Percentiles rank a stretch among this genome's conserved stretches.
Conservation (phyloP, 2,113 vertebrate species). For the Fregata magnificens region DNA sequence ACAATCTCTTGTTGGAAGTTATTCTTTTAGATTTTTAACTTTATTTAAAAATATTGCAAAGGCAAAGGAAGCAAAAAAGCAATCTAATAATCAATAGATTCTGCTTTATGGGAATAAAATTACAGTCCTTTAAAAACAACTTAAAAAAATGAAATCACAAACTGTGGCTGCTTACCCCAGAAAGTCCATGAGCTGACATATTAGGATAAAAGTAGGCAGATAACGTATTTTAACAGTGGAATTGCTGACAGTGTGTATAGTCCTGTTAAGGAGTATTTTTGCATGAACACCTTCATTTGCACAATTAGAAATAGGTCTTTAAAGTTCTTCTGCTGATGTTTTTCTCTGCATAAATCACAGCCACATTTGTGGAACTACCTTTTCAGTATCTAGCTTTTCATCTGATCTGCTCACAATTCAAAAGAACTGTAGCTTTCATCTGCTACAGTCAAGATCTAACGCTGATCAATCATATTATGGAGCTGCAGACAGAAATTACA, state of each 20-base stretch:
- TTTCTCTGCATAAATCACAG: not conserved
- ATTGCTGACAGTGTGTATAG: not conserved
- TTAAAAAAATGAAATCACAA: not conserved
- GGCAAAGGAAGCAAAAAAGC: not conserved
- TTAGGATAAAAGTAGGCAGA: not conserved
- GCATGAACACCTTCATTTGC: not conserved
- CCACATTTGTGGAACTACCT: not conserved
- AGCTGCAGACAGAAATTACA: not conserved
- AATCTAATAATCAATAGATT: not conserved
- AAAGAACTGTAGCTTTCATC: not conserved
- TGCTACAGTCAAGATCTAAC: not conserved
- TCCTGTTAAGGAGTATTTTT: not conserved
- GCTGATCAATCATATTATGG: not conserved
- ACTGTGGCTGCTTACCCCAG: not conserved
- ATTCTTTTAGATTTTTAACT: not conserved
- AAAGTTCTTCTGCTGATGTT: not conserved
- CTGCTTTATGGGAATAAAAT: not conserved
- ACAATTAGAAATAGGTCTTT: not conserved
- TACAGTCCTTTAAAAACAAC: not conserved
- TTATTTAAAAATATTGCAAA: not conserved
- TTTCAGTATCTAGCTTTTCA: not conserved
- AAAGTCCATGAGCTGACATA: not conserved
- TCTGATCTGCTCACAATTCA: not conserved
- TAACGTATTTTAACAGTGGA: not conserved
- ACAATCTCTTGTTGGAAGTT: not conserved